Percentiles rank a stretch among this genome's conserved stretches.
phyloP scores from a whole-genome alignment of 1,140 invertebrate genomes.

The Aphelenchoides avenae region DNA sequence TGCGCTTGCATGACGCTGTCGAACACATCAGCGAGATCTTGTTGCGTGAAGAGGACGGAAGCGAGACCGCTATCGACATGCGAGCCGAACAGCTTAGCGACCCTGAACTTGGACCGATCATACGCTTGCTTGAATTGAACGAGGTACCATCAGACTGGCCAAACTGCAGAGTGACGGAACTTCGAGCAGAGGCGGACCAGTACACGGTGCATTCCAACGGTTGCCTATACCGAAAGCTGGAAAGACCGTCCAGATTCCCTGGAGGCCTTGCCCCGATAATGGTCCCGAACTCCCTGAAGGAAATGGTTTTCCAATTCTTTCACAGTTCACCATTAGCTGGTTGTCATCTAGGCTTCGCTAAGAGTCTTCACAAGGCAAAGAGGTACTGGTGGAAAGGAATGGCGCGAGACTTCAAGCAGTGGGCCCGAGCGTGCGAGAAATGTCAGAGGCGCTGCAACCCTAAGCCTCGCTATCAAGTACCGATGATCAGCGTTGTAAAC shows the following conservation, averaged over 20 bases:
- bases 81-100: constrained; percentile 2
- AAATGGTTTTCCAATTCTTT: constrained; percentile 14
- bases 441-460: constrained; percentile 13
- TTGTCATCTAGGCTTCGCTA: constrained; percentile 8
- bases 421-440: neutral
- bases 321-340: constrained; percentile 4
- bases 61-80: neutral
- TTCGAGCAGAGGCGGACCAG: too few relatives aligned
- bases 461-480: neutral
- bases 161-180: too few relatives aligned
- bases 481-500: neutral
- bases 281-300: too few relatives aligned
- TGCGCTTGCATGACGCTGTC: constrained; percentile 5
- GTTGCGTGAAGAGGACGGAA: neutral
- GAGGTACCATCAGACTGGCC: too few relatives aligned
- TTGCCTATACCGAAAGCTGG: too few relatives aligned
- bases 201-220: too few relatives aligned
- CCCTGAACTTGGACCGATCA: neutral
- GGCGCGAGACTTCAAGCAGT: neutral
- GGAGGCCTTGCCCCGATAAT: too few relatives aligned
- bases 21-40: neutral
- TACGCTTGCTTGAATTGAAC: neutral
- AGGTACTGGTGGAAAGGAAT: constrained; percentile 14
- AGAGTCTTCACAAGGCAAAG: constrained; percentile 9
- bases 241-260: too few relatives aligned